Conservation (phyloP, 92 coral and sea anemone genomes). For the Pocillopora grandis region DNA sequence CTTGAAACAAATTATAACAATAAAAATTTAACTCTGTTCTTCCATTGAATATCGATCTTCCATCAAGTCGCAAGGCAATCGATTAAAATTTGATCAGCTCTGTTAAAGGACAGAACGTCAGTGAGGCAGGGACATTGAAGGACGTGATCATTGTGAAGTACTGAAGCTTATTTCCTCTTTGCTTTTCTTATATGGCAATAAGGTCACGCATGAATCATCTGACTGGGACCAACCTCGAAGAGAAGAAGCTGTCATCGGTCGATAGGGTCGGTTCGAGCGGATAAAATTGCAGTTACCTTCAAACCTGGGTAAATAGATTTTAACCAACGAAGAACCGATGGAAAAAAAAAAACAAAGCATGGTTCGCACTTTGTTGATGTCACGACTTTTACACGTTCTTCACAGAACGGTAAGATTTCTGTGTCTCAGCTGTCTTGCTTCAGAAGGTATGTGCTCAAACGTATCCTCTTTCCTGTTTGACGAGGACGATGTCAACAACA, state of each 20-base stretch:
- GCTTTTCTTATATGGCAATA: background rate
- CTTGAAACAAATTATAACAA: too few species aligned
- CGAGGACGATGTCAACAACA: background rate
- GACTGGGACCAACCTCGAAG: background rate
- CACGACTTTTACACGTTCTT: background rate
- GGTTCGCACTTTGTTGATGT: background rate
- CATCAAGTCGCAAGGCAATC: too few species aligned
- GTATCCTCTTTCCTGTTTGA: background rate
- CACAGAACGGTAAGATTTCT: background rate
- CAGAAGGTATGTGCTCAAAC: constrained; percentile 28
- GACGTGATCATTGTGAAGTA: too few species aligned
- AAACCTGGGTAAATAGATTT: too few species aligned
- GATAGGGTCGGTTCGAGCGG: background rate
- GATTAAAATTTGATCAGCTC: too few species aligned
- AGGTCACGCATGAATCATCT: background rate
- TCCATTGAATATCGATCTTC: too few species aligned
- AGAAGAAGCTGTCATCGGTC: background rate
- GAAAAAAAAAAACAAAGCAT: background rate
- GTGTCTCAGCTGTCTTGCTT: background rate
- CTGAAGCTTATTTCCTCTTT: background rate
- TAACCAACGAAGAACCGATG: background rate
- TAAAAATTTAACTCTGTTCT: too few species aligned
- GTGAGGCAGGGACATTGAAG: too few species aligned
- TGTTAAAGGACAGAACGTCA: too few species aligned
- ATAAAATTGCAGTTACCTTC: background rate